Conservation (phyloP, 2,113 vertebrate genomes). For the Leucosticte australis region DNA sequence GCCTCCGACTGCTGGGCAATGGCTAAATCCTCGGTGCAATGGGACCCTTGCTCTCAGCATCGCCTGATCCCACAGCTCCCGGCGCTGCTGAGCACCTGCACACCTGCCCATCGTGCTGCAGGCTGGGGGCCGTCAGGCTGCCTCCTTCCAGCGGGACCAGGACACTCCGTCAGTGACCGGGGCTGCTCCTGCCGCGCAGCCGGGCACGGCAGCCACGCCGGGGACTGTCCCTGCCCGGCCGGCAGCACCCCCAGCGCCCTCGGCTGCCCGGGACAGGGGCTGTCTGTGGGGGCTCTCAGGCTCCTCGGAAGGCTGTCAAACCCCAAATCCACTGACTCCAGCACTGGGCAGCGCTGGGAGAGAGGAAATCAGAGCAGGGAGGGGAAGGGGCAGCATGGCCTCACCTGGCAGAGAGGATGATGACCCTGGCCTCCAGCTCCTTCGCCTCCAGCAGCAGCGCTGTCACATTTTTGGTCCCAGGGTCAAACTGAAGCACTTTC, state of each 20-base stretch:
- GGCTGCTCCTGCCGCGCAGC: background rate
- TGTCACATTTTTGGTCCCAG: constrained; percentile 95
- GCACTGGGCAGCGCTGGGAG: fast-evolving
- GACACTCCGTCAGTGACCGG: fast-evolving
- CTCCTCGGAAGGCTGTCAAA: background rate
- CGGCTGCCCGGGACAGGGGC: background rate
- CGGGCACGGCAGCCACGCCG: fast-evolving
- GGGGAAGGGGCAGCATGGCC: background rate
- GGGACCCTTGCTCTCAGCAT: background rate
- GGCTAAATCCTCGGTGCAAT: background rate
- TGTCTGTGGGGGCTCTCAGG: fast-evolving
- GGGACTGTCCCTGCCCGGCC: background rate
- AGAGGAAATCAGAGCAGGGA: background rate
- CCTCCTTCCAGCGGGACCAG: background rate
- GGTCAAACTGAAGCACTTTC: constrained; percentile 99
- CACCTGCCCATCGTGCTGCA: fast-evolving
- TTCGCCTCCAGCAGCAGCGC: constrained; percentile 95
- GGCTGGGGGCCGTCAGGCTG: fast-evolving
- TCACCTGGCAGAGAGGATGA: constrained; percentile 97
- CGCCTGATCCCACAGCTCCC: background rate
- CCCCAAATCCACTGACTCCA: background rate
- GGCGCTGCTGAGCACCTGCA: background rate
- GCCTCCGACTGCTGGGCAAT: background rate
- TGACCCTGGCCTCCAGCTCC: constrained; percentile 96
- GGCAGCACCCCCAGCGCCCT: background rate